These are phyloP conservation scores for Ricordea florida DNA, from an alignment of 92 coral and sea anemone species.

Conservation along the genomic window DNA sequence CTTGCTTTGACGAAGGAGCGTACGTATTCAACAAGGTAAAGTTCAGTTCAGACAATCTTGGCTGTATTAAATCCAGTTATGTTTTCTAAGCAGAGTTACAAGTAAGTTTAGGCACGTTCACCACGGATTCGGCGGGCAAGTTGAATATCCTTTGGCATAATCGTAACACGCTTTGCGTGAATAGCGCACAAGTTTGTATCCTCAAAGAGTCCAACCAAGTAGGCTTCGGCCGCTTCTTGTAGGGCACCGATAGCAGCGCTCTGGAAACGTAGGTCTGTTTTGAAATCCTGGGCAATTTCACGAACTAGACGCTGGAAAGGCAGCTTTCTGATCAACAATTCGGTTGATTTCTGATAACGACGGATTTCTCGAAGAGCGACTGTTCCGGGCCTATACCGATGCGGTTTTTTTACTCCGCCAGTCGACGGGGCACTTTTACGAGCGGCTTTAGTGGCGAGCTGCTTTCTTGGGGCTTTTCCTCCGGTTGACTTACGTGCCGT, in stretches of 20 bases:
- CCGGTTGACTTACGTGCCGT: slow-evolving; percentile 98
- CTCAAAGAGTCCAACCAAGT: slow-evolving; percentile 96
- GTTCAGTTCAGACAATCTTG: too few species aligned
- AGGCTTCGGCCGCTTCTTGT: slow-evolving; percentile 99
- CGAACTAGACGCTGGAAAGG: slow-evolving; percentile 99
- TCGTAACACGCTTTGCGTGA: slow-evolving; percentile 99
- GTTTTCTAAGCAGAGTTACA: neutral
- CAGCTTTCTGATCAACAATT: slow-evolving; percentile 97
- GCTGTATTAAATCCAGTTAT: neutral
- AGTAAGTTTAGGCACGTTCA: slow-evolving; percentile 71
- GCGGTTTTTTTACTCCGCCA: slow-evolving; percentile 98
- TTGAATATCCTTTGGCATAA: slow-evolving; percentile 99
- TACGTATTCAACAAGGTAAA: slow-evolving; percentile 2
- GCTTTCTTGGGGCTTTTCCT: slow-evolving; percentile 99
- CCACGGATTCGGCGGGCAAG: slow-evolving; percentile 99
- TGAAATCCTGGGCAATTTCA: slow-evolving; percentile 99
- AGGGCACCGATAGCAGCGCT: slow-evolving; percentile 99
- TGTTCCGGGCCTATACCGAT: slow-evolving; percentile 98
- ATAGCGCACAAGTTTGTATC: slow-evolving; percentile 99
- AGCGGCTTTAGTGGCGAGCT: slow-evolving; percentile 96
- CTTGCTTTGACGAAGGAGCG: neutral
- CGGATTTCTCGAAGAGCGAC: slow-evolving; percentile 99
- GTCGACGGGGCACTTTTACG: slow-evolving; percentile 99
- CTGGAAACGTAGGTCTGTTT: slow-evolving; percentile 98
- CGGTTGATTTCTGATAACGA: slow-evolving; percentile 99